These are phyloP conservation scores for Connochaetes taurinus DNA, from an alignment of 2,113 vertebrate species.

Conservation along the genomic window DNA sequence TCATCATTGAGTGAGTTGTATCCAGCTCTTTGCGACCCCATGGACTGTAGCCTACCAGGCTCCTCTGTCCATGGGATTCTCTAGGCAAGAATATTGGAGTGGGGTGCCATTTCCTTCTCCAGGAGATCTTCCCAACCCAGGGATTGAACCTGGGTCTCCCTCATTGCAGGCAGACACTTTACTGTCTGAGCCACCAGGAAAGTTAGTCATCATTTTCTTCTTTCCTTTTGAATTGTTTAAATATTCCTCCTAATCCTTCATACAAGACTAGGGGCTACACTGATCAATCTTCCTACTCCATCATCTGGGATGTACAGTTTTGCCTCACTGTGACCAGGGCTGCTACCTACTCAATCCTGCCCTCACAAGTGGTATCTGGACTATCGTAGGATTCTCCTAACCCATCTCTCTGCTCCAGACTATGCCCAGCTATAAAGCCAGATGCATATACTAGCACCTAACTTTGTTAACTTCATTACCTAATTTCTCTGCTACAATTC, in stretches of 20 bases:
- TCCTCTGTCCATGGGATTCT: background rate
- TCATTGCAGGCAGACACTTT: background rate
- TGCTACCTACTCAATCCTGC: background rate
- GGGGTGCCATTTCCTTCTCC: background rate
- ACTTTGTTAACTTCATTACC: background rate
- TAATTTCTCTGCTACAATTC: background rate
- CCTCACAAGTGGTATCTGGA: background rate
- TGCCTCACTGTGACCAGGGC: background rate
- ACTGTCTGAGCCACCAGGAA: background rate
- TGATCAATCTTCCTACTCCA: background rate
- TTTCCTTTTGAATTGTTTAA: background rate
- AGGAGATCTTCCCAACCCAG: background rate
- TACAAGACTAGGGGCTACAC: background rate
- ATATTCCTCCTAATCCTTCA: background rate
- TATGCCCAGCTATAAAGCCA: background rate
- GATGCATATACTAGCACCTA: background rate
- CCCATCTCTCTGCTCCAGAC: background rate
- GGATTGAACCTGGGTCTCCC: background rate
- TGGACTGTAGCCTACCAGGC: background rate
- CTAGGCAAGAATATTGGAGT: background rate
- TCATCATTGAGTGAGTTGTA: background rate
- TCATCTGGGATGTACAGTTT: background rate
- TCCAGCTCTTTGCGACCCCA: fast-evolving
- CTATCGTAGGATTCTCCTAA: background rate
- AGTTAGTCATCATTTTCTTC: background rate